Percentiles rank a stretch among this genome's conserved stretches.
phyloP scores from a whole-genome alignment of 23 tunicate genomes.

The Styela plicata region DNA sequence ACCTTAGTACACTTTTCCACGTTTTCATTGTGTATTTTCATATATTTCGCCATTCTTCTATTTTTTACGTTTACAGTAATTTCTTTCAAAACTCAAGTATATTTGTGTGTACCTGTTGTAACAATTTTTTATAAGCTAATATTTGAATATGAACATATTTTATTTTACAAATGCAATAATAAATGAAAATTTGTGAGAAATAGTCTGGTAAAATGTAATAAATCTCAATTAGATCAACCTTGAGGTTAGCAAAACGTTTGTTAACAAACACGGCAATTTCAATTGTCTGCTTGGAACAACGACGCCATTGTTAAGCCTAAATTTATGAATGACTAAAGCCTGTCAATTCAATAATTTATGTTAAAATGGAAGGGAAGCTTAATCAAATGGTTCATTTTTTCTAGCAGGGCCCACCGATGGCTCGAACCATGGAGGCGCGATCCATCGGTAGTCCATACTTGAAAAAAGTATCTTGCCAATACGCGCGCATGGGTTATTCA shows the following conservation, averaged over 20 bases:
- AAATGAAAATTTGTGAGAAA: background rate
- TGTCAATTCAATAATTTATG: too few relatives aligned
- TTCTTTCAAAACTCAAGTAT: background rate
- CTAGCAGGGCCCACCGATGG: too few relatives aligned
- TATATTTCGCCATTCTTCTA: background rate
- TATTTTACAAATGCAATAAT: background rate
- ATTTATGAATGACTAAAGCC: too few relatives aligned
- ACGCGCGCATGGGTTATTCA: too few relatives aligned
- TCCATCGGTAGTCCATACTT: too few relatives aligned
- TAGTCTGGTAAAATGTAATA: background rate
- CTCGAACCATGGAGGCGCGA: too few relatives aligned
- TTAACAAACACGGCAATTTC: background rate
- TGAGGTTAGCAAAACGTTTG: background rate
- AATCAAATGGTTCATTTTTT: too few relatives aligned
- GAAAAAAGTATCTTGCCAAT: too few relatives aligned
- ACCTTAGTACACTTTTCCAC: too few relatives aligned
- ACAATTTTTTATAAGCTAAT: background rate
- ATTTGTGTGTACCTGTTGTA: background rate
- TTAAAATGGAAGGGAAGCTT: too few relatives aligned
- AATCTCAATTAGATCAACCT: background rate
- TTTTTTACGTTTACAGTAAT: too few relatives aligned
- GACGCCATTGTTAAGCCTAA: background rate
- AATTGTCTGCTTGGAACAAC: background rate
- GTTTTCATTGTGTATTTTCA: background rate
- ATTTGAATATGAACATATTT: background rate